Percentiles rank a stretch among this genome's conserved stretches.
Conservation (phyloP, 2,113 vertebrate genomes). For the Stictonetta naevosa region DNA sequence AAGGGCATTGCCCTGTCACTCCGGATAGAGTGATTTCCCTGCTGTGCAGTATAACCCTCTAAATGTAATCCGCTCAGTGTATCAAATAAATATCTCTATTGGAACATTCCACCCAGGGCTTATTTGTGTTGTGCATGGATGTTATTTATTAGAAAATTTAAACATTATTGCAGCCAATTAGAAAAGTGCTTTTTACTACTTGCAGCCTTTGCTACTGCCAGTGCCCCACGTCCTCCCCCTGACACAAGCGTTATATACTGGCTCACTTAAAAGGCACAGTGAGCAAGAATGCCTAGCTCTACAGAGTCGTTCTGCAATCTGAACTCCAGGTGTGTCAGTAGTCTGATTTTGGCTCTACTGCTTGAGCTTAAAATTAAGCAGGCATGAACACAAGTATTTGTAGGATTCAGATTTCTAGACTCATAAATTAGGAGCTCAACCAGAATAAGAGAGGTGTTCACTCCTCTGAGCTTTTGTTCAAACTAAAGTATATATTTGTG, state of each 20-base stretch:
- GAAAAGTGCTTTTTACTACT: conserved; percentile 41
- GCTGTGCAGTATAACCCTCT: conserved; percentile 16
- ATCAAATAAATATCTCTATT: conserved; percentile 33
- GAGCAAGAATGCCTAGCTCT: background rate
- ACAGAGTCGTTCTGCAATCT: background rate
- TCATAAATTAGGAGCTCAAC: background rate
- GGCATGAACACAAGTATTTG: background rate
- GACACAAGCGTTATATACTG: background rate
- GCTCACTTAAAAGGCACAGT: background rate
- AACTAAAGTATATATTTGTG: background rate
- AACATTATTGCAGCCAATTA: conserved; percentile 51
- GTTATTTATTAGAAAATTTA: conserved; percentile 61
- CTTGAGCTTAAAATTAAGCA: background rate
- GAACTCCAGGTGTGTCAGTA: fast-evolving
- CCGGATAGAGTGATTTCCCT: conserved; percentile 29
- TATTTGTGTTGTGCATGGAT: background rate
- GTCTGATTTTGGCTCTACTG: background rate
- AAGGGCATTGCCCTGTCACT: conserved; percentile 25
- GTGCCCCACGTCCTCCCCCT: background rate
- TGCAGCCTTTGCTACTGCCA: background rate
- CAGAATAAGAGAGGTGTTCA: background rate
- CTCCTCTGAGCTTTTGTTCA: background rate
- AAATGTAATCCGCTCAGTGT: conserved; percentile 12
- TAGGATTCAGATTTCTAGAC: background rate
- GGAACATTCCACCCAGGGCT: conserved; percentile 43